Percentiles rank a stretch among this genome's conserved stretches.
phyloP scores from a whole-genome alignment of 2,113 vertebrate genomes.

The Saccopteryx leptura region DNA sequence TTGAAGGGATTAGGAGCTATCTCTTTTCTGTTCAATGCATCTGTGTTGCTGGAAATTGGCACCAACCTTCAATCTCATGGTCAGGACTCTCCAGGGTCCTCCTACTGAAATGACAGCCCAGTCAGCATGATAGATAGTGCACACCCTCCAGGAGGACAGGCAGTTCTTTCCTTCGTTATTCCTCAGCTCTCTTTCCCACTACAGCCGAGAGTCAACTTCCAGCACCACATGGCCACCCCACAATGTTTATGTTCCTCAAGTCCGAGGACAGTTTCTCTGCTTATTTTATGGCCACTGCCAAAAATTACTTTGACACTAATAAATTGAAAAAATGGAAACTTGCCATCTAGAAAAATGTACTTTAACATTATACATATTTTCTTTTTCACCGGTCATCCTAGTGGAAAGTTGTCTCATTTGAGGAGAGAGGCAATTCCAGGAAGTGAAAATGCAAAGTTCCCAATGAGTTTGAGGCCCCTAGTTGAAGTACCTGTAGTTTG shows the following conservation, averaged over 20 bases:
- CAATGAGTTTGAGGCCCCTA: neutral
- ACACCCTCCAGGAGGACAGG: slow-evolving; percentile 64
- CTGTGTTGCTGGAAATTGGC: slow-evolving; percentile 88
- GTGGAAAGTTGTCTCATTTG: slow-evolving; percentile 39
- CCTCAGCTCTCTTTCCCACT: slow-evolving; percentile 56
- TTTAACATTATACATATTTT: neutral
- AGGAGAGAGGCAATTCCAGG: slow-evolving; percentile 1
- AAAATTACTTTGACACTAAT: slow-evolving; percentile 55
- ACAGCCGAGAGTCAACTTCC: slow-evolving; percentile 59
- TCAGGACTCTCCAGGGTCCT: slow-evolving; percentile 88
- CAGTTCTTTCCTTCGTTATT: slow-evolving; percentile 69
- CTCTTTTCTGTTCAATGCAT: slow-evolving; percentile 88
- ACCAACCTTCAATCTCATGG: slow-evolving; percentile 88
- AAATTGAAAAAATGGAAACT: slow-evolving; percentile 49
- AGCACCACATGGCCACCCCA: neutral
- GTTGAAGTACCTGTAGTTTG: neutral
- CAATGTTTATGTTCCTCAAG: slow-evolving; percentile 53
- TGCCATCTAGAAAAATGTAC: slow-evolving; percentile 67
- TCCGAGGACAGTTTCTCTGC: slow-evolving; percentile 68
- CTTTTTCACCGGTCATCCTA: neutral
- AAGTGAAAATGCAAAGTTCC: neutral
- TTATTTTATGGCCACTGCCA: slow-evolving; percentile 73
- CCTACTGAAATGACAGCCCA: slow-evolving; percentile 87
- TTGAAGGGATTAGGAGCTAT: slow-evolving; percentile 88
- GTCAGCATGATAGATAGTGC: slow-evolving; percentile 88